Evolutionary conservation across 1,140 invertebrate genomes (phyloP), one percentile per base, ranked within the genome.

Genomic region (Anoplophora glabripennis): DNA sequence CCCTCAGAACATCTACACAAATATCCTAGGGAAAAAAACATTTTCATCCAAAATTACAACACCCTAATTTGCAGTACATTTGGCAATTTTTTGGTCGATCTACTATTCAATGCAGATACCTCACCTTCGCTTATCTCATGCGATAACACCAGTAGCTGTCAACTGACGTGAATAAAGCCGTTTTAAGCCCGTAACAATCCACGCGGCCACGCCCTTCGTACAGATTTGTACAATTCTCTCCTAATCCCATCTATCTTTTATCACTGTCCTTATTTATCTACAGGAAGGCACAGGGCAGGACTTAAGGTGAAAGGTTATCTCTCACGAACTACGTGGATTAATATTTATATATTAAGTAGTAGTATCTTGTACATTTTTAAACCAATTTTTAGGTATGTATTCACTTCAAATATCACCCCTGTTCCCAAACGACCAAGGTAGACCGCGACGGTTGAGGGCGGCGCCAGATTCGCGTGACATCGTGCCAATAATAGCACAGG

Each of bases 141-240:
- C 8, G 47, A 51, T 36, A 59, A 64, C 51, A 59, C 61, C 52
- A 57, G 61, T 64, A 64, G 61, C 61, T 64, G 61, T 64, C 61
- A 64, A 64, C 57, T 64, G 61, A 64, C 65, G 62, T 63, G 65
- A 58, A 64, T 55, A 59, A 63, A 66, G 56, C 51, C 55, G 58
- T 60, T 57, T 61, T 63, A 59, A 66, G 46, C 61, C 57, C 45
- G 58, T 49, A 63, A 66, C 65, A 66, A 64, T 55, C 51, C 49
- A 40, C 59, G 40, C 56, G 47, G 57, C 58, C 65, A 66, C 65
- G 65, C 65, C 65, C 65, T 58, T 61, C 48, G 57, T 36, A 45
- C 61, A 66, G 65, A 66, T 64, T 66, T 66, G 61, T 61, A 66
- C 65, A 66, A 66, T 66, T 61, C 61, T 44, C 51, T 48, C 58